Evolutionary conservation across 2,797 vertebrate species (phyloP), one percentile per base, ranked within the genome.

Genomic region (Phrynocephalus vlangalii): DNA sequence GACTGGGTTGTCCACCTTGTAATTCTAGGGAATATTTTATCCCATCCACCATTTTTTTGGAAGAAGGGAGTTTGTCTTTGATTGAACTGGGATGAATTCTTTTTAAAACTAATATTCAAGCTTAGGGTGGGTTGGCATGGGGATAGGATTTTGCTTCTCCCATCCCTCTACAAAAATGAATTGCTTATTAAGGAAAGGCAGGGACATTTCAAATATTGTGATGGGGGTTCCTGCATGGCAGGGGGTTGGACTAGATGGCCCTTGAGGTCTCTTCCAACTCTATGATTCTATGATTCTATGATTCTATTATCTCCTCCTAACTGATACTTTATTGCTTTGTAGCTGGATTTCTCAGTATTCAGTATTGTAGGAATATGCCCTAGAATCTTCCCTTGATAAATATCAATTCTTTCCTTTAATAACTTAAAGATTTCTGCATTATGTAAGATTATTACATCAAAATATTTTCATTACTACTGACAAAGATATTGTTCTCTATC

Each of bases 371-470:
- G 88, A 90, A 44, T 83, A 85, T 52, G 70, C 18, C 0, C 15
- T 30, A 72, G 5, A 89, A 75, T 86, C 75, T 63, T 93, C 28
- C 22, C 6, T 50, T 90, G 76, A 88, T 89, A 91, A 1, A 0
- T 28, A 86, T 68, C 22, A 92, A 86, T 85, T 94, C 84, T 92
- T 95, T 94, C 67, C 38, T 44, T 5, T 91, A 92, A 84, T 2
- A 89, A 2, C 50, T 85, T 83, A 90, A 90, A 87, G 11, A 90
- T 83, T 92, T 89, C 84, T 26, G 67, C 7, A 72, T 33, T 33
- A 33, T 33, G 33, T 33, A 33, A 33, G 33, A 33, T 16, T 48
- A 84, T 88, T 87, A 9, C 1, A 70, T 86, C 26, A 80, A 90
- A 79, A 86, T 91, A 18, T 93, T 90, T 84, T 78, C 86, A 60